phyloP scores from a whole-genome alignment of 1,140 invertebrate genomes.

The Vanessa atalanta region DNA sequence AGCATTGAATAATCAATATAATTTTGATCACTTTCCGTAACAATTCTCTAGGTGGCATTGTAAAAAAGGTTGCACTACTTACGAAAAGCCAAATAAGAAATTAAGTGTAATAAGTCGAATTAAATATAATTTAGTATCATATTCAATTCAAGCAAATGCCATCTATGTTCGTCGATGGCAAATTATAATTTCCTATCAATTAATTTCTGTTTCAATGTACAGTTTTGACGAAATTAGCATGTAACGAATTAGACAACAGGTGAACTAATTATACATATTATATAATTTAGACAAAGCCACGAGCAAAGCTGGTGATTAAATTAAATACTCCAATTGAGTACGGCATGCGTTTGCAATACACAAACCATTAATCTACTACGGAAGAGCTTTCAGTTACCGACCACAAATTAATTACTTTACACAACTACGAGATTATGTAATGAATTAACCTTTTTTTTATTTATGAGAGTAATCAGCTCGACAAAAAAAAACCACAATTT shows the following conservation, averaged over 20 bases:
- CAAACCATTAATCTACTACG: constrained; percentile 68
- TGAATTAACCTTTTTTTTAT: constrained; percentile 37
- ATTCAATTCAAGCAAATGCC: too few relatives aligned
- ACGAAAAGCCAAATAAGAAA: too few relatives aligned
- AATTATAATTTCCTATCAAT: neutral
- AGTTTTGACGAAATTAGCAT: constrained; percentile 2
- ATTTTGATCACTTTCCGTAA: too few relatives aligned
- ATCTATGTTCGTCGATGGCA: neutral
- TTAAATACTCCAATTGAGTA: constrained; percentile 53
- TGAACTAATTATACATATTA: constrained; percentile 24
- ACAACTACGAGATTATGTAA: constrained; percentile 58
- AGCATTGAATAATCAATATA: too few relatives aligned
- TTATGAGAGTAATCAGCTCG: constrained; percentile 7
- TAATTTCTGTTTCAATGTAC: neutral
- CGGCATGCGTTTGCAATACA: constrained; percentile 63
- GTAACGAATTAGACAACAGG: constrained; percentile 10
- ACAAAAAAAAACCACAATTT: neutral
- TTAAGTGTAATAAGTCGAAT: too few relatives aligned
- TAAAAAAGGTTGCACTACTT: too few relatives aligned
- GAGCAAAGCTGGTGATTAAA: constrained; percentile 52
- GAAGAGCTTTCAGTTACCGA: constrained; percentile 67
- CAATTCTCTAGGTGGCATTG: too few relatives aligned
- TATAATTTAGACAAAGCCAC: constrained; percentile 45
- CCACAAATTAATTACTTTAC: constrained; percentile 75
- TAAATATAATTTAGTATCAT: too few relatives aligned